Evolutionary conservation across 2,113 vertebrate species (phyloP).

Genomic region (Sinocyclocheilus anshuiensis): DNA sequence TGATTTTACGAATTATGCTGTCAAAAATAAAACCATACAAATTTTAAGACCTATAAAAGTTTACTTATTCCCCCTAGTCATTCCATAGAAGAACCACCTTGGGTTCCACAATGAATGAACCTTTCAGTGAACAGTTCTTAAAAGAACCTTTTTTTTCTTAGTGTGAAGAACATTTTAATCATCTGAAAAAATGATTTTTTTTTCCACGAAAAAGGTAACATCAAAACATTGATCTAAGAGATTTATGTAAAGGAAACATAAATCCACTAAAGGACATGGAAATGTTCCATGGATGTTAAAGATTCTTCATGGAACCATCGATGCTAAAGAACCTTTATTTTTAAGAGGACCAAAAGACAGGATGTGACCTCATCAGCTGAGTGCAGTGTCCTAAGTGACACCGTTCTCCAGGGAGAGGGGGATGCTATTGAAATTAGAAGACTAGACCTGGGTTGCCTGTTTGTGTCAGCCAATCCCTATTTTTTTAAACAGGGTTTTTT

Average conservation of each 20-base stretch:
- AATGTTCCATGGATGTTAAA: no score
- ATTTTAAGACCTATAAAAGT: neutral
- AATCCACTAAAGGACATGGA: no score
- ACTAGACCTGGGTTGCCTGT: neutral
- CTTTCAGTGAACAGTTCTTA: no score
- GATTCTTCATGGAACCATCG: neutral
- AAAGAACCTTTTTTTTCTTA: no score
- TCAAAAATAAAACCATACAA: neutral
- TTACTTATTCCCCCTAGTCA: no score
- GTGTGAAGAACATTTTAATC: no score
- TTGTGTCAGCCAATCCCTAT: neutral
- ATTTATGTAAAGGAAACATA: no score
- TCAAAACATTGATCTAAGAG: no score
- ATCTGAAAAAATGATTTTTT: no score
- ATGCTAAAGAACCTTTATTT: neutral
- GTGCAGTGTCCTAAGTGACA: neutral
- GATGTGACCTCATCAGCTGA: constrained; percentile 15
- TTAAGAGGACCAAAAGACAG: neutral
- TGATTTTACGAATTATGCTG: neutral
- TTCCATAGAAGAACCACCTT: no score
- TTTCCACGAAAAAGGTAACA: neutral
- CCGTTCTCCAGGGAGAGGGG: constrained; percentile 1
- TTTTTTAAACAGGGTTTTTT: constrained; percentile 2
- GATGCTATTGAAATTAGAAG: constrained; percentile 30
- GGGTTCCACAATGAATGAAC: no score